Evolutionary conservation across 2,113 vertebrate species (phyloP), one percentile per base, ranked within the genome.

Genomic region (Istiophorus platypterus): DNA sequence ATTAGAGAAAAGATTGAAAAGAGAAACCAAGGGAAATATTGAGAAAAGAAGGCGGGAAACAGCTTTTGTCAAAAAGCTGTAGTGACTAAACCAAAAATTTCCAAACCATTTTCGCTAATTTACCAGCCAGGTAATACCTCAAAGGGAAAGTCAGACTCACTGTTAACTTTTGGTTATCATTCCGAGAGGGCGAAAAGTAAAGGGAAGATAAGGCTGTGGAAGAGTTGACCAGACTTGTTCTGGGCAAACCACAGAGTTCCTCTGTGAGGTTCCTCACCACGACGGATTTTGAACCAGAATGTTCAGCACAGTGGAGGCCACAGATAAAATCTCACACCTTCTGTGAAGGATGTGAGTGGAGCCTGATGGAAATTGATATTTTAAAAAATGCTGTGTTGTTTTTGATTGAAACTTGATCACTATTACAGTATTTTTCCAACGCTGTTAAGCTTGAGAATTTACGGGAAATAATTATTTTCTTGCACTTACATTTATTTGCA

Each of bases 1-100:
- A 54, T 31, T 69, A 18, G 17, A 26, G n/a, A 39, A 11, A 3
- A 73, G 34, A n/a, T n/a, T 6, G 1, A 34, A 18, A 41, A 52
- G 31, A 68, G 70, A 6, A 0, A 54, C 34, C 3, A 27, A 9
- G 59, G 29, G 56, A 59, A 72, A 61, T 29, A 22, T 82, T 76
- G 64, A 20, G 5, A 29, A 51, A 78, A 5, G 1, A 57, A 8
- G 27, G 5, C 77, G 74, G 87, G 76, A 87, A 85, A 78, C 59
- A 58, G 31, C 39, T 57, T 4, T 68, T 24, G n/a, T 81, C 11
- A 47, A 6, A 70, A 54, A 12, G 54, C 76, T 66, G 47, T 26
- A 14, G 4, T 34, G 63, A 72, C 27, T 31, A 9, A 5, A 76
- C 29, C 45, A 31, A 31, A 37, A 51, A 17, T 42, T 14, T 67